A percentile compares a stretch with the other conserved stretches of the same genome.
Evolutionary conservation across 1,140 invertebrate genomes (phyloP).

Genomic region (Pissodes strobi): DNA sequence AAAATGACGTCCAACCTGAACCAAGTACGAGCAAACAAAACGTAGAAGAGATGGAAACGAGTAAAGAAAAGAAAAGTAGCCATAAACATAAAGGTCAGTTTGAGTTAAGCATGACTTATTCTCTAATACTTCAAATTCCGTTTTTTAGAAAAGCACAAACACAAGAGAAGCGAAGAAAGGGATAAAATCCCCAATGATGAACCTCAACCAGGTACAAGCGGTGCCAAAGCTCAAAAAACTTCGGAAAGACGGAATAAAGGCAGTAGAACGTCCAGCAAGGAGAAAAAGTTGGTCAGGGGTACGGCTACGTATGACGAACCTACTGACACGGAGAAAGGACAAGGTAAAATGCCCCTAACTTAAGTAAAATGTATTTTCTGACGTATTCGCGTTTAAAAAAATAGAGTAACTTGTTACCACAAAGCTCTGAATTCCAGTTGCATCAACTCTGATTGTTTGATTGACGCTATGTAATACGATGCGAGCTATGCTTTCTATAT

Average conservation of each 20-base stretch:
- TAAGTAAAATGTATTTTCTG: too few species aligned
- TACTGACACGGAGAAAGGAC: conserved; percentile 9
- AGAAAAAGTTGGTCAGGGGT: conserved; percentile 35
- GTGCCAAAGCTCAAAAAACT: conserved; percentile 3
- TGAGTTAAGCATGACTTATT: too few species aligned
- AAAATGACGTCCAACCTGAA: not conserved
- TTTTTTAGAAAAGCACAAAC: conserved; percentile 25
- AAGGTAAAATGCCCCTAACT: too few species aligned
- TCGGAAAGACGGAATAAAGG: conserved; percentile 19
- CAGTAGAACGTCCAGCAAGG: conserved; percentile 33
- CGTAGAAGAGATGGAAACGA: conserved; percentile 1
- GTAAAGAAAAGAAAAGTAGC: conserved; percentile 7
- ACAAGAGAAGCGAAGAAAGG: not conserved
- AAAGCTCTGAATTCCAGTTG: too few species aligned
- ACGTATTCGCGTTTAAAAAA: not conserved
- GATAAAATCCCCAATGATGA: conserved; percentile 4
- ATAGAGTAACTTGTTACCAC: too few species aligned
- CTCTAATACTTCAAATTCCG: too few species aligned
- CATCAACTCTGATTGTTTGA: too few species aligned
- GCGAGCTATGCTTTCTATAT: too few species aligned
- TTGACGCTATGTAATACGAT: too few species aligned
- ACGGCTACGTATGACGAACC: conserved; percentile 35
- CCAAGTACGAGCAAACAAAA: conserved; percentile 4
- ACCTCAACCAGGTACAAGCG: conserved; percentile 15
- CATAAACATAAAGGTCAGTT: not conserved